Evolutionary conservation across 2,113 vertebrate genomes (phyloP).

Genomic region (Paramisgurnus dabryanus): DNA sequence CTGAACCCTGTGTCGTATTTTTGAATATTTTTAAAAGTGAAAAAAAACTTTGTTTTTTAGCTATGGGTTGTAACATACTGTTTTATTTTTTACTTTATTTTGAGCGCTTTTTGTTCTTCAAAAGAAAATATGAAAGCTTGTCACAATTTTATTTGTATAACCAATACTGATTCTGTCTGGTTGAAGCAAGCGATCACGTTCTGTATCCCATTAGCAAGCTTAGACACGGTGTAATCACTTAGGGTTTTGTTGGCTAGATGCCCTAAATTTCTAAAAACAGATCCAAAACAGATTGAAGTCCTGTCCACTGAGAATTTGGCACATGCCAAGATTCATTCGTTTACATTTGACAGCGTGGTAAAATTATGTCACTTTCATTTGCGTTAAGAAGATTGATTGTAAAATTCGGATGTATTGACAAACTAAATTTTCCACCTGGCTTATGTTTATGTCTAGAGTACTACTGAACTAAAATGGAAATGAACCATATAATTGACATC

Average conservation of each 20-base stretch:
- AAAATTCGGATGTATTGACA: background rate
- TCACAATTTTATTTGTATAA: background rate
- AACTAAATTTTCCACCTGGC: background rate
- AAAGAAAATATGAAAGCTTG: background rate
- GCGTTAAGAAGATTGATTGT: background rate
- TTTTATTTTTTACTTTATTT: background rate
- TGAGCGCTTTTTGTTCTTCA: background rate
- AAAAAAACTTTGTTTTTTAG: background rate
- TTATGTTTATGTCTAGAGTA: background rate
- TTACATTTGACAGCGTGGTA: background rate
- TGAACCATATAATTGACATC: background rate
- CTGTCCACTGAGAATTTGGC: background rate
- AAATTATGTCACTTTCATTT: background rate
- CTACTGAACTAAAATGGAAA: background rate
- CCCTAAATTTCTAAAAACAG: background rate
- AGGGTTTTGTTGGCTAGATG: background rate
- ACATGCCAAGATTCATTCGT: background rate
- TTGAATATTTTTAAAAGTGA: background rate
- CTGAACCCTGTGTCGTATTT: slow-evolving; percentile 15
- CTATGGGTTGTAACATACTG: background rate
- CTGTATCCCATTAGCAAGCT: slow-evolving; percentile 10
- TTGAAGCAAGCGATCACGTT: background rate
- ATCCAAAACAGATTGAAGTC: background rate
- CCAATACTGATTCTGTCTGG: background rate
- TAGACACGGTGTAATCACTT: slow-evolving; percentile 16